phyloP scores from a whole-genome alignment of 1,140 invertebrate genomes.

The Sitobion miscanthi region DNA sequence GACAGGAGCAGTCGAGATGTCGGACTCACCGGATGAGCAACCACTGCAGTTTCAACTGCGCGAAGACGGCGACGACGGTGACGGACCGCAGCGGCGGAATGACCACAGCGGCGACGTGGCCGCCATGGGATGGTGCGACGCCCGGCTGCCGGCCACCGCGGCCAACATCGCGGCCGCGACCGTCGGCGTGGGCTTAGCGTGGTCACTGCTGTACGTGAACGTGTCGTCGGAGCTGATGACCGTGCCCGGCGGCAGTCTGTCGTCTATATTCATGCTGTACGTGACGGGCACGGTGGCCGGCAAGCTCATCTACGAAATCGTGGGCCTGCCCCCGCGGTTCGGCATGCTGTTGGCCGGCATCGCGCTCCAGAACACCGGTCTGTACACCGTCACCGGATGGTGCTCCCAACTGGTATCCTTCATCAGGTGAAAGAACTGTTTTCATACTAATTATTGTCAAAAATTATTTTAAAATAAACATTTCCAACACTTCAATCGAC shows the following conservation, averaged over 20 bases:
- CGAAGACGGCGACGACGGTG: not conserved
- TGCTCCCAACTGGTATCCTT: not conserved
- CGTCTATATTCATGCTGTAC: slow-evolving; percentile 59
- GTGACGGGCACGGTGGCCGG: slow-evolving; percentile 49
- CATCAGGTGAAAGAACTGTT: not conserved
- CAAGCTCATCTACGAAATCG: slow-evolving; percentile 52
- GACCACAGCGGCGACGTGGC: not conserved
- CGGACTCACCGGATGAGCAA: not conserved
- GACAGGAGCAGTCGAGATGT: not conserved
- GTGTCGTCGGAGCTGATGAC: slow-evolving; percentile 35
- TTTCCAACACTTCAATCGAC: no score
- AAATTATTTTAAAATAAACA: no score
- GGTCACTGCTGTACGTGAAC: slow-evolving; percentile 55
- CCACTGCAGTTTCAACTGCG: not conserved
- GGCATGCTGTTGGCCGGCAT: slow-evolving; percentile 61
- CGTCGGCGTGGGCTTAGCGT: slow-evolving; percentile 48
- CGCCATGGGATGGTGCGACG: not conserved
- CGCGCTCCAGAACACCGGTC: slow-evolving; percentile 59
- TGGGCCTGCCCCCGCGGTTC: slow-evolving; percentile 59
- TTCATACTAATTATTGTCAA: no score
- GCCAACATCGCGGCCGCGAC: slow-evolving; percentile 36
- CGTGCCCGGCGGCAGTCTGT: slow-evolving; percentile 58
- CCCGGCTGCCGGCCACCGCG: slow-evolving; percentile 33
- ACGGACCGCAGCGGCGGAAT: no score
- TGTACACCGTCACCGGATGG: slow-evolving; percentile 59